Percentiles rank a stretch among this genome's conserved stretches.
These are phyloP conservation scores for Polydrusus tereticollis DNA, from an alignment of 2,888 invertebrate genomes.

Conservation along the genomic window DNA sequence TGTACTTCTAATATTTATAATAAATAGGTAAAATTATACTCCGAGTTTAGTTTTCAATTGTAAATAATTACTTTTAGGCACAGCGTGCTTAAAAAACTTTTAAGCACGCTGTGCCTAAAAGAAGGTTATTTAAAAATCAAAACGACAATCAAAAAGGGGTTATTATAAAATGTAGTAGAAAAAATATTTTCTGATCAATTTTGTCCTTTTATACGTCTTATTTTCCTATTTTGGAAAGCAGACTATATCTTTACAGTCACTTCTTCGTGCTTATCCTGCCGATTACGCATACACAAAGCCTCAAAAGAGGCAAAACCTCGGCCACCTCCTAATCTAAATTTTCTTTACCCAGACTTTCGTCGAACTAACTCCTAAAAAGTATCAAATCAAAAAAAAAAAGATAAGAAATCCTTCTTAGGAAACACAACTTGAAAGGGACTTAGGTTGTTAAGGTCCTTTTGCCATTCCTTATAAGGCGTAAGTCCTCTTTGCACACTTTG, in stretches of 20 bases:
- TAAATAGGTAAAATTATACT: no score
- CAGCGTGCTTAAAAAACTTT: no score
- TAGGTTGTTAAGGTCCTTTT: constrained; percentile 14
- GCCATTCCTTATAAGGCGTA: not conserved
- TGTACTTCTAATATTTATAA: no score
- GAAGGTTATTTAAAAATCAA: no score
- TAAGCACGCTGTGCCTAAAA: no score
- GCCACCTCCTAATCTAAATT: constrained; percentile 10
- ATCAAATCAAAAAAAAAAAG: constrained; percentile 15
- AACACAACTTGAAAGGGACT: constrained; percentile 27
- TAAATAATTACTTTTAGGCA: no score
- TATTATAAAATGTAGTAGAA: not conserved
- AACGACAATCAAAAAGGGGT: no score
- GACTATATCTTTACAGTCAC: not conserved
- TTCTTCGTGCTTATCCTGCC: not conserved
- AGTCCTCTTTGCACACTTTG: not conserved
- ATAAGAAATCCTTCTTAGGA: constrained; percentile 11
- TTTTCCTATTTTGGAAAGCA: not conserved
- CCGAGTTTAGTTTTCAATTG: no score
- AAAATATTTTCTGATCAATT: not conserved
- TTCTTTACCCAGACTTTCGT: constrained; percentile 19
- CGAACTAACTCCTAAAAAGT: constrained; percentile 9
- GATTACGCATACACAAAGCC: not conserved
- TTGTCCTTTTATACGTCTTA: not conserved
- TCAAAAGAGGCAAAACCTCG: not conserved